Evolutionary conservation across 64 coral and sea anemone species (phyloP), one percentile per base, ranked within the genome.

Genomic region (Astreopora myriophthalma): DNA sequence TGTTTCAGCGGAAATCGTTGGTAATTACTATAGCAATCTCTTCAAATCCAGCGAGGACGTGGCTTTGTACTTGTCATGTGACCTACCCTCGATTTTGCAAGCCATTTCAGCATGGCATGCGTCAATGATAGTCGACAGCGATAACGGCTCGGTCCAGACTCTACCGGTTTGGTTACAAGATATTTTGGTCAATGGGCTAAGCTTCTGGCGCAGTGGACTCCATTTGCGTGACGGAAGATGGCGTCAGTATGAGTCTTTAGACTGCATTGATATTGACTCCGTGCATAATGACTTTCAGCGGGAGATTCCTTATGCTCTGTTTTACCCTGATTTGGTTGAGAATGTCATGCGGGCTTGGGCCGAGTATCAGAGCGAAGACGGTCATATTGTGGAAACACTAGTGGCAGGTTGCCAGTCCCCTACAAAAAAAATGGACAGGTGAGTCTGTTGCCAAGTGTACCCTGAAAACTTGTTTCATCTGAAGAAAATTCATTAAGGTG

Each of bases 221-320:
- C 71, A 87, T 70, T 65, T 94, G 25, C 74, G 46, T 26, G 85
- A 89, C 30, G 86, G 92, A 66, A 94, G 92, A 65, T 94, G 92
- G 92, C 92, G 92, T 23, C 92, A 94, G 36, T 94, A 76, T 65
- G 92, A 94, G 38, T 86, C 92, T 71, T 72, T 88, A 73, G 92
- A 94, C 66, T 94, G 92, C 32, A 94, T 88, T 82, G 92, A 94
- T 27, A 14, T 94, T 34, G 92, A 94, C 69, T 94, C 92, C 9
- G 92, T 94, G 26, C 92, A 94, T 35, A 94, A 94, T 68, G 92
- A 94, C 86, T 94, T 94, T 29, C 92, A 94, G 60, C 68, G 92
- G 19, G 92, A 94, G 48, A 70, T 94, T 26, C 92, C 92, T 3
- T 94, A 94, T 31, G 71, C 89, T 64, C 33, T 94, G 20, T 94